A percentile compares a stretch with the other conserved stretches of the same genome.
These are phyloP conservation scores for Anhinga rufa DNA, from an alignment of 2,113 vertebrate species.

Conservation along the genomic window DNA sequence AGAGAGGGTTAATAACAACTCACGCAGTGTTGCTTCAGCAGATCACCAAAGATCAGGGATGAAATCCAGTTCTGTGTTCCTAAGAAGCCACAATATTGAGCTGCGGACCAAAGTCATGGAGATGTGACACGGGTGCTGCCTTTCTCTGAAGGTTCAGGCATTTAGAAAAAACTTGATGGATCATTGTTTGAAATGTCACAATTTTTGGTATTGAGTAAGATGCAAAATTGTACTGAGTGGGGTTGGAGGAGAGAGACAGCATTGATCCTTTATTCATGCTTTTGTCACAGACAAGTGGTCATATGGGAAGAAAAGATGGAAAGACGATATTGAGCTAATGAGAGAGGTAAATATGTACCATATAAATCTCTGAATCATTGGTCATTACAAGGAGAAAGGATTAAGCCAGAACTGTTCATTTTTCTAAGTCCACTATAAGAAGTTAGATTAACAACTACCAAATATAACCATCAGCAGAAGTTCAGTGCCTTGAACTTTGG, in stretches of 20 bases:
- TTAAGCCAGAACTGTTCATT: background rate
- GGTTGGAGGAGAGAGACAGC: background rate
- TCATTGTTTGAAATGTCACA: conserved; percentile 15
- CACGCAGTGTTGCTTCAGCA: background rate
- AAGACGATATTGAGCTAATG: background rate
- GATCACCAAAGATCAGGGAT: background rate
- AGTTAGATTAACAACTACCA: background rate
- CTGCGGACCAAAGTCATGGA: background rate
- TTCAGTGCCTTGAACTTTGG: background rate
- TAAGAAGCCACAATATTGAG: background rate
- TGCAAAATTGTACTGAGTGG: background rate
- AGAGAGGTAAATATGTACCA: background rate
- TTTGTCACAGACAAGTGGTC: background rate
- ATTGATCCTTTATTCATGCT: background rate
- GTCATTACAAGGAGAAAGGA: background rate
- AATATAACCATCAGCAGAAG: background rate
- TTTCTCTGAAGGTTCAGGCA: background rate
- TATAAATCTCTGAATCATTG: background rate
- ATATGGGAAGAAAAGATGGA: background rate
- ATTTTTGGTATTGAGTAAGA: background rate
- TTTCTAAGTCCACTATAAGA: background rate
- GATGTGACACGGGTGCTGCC: background rate
- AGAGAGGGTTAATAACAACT: background rate
- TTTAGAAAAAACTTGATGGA: background rate
- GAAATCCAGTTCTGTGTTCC: background rate